Conservation (phyloP, 2,888 invertebrate species). For the Morinoia aosen region DNA sequence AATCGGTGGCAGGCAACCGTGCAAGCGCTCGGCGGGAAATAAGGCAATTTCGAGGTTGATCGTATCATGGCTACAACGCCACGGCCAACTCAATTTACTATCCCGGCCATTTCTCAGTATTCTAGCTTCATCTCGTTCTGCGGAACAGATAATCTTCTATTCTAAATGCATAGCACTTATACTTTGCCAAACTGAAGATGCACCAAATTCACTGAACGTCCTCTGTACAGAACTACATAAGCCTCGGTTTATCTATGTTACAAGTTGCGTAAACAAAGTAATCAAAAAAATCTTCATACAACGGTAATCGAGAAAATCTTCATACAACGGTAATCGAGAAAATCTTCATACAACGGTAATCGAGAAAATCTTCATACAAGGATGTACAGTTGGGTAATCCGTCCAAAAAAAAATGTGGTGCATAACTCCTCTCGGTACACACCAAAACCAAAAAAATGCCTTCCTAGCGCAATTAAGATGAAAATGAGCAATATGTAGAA, state of each 20-base stretch:
- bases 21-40: neutral
- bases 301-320: neutral
- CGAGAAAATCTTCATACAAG: neutral
- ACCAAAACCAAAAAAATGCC: neutral
- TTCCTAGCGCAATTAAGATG: neutral
- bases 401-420: neutral
- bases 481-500: neutral
- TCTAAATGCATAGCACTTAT: neutral
- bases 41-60: conserved; percentile 17
- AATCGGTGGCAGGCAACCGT: neutral
- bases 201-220: neutral
- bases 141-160: neutral
- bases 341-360: neutral
- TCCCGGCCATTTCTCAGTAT: neutral
- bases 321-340: neutral
- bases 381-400: neutral
- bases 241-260: too few relatives aligned
- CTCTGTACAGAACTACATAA: neutral
- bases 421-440: neutral
- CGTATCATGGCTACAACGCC: neutral
- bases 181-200: neutral
- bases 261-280: too few relatives aligned
- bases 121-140: neutral
- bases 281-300: neutral
- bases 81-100: neutral